Conservation (phyloP, 2,797 vertebrate species). For the Chromis chromis region DNA sequence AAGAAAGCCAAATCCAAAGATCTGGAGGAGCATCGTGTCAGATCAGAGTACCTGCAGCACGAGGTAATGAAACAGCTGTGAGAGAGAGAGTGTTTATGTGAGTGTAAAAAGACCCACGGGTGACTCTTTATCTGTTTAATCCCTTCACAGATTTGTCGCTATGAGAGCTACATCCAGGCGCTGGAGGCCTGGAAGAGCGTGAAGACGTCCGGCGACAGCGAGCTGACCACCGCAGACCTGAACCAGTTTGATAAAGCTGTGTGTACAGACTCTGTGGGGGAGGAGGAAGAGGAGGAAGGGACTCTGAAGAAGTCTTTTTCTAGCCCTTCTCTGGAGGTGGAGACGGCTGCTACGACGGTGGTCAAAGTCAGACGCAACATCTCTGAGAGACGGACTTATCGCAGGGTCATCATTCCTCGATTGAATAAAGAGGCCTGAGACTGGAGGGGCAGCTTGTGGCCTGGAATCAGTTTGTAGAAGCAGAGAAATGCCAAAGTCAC, state of each 20-base stretch:
- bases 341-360: slow-evolving; percentile 60
- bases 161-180: slow-evolving; percentile 86
- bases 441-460: not conserved
- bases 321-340: slow-evolving; percentile 90
- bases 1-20: slow-evolving; percentile 84
- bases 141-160: slow-evolving; percentile 86
- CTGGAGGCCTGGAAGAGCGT: slow-evolving; percentile 82
- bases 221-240: slow-evolving; percentile 66
- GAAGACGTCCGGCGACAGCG: slow-evolving; percentile 15
- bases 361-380: slow-evolving; percentile 88
- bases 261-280: slow-evolving; percentile 49
- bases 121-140: slow-evolving; percentile 35
- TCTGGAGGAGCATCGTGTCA: slow-evolving; percentile 87
- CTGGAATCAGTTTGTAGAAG: slow-evolving; percentile 1
- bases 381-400: slow-evolving; percentile 90
- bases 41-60: slow-evolving; percentile 88
- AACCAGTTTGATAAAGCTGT: slow-evolving; percentile 82
- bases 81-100: not conserved
- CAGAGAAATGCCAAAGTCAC: slow-evolving; percentile 7
- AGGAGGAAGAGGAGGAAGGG: slow-evolving; percentile 59
- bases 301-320: slow-evolving; percentile 90
- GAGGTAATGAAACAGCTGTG: slow-evolving; percentile 79
- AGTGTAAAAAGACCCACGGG: not conserved
- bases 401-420: slow-evolving; percentile 86
- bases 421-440: slow-evolving; percentile 84